Percentiles rank a stretch among this genome's conserved stretches.
phyloP scores from a whole-genome alignment of 2,797 vertebrate genomes.

The Harpagifer antarcticus region DNA sequence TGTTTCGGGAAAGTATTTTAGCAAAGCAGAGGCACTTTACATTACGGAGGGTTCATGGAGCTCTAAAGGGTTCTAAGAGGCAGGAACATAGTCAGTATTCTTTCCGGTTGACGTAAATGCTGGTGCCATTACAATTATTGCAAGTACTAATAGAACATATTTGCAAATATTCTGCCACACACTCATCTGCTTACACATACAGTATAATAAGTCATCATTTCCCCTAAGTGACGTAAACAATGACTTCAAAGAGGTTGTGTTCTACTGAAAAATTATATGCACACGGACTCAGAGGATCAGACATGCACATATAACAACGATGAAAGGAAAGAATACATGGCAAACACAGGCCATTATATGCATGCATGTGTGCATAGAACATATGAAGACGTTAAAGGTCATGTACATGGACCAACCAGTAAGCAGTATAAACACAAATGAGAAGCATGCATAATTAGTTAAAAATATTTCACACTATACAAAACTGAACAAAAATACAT shows the following conservation, averaged over 20 bases:
- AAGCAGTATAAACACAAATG: constrained; percentile 15
- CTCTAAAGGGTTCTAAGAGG: constrained; percentile 11
- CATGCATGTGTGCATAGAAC: constrained; percentile 30
- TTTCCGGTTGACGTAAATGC: constrained; percentile 9
- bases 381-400: constrained; percentile 13
- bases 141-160: not conserved
- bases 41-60: constrained; percentile 19
- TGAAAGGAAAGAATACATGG: constrained; percentile 45
- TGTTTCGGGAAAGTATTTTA: constrained; percentile 41
- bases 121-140: constrained; percentile 7
- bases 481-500: constrained; percentile 29
- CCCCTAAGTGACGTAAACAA: too few species aligned
- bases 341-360: constrained; percentile 45
- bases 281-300: constrained; percentile 50
- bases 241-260: constrained; percentile 64
- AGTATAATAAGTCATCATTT: constrained; percentile 33
- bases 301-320: constrained; percentile 33
- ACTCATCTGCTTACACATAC: constrained; percentile 13
- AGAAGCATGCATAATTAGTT: constrained; percentile 33
- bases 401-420: not conserved
- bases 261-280: constrained; percentile 32
- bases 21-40: constrained; percentile 33
- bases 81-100: not conserved
- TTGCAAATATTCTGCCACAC: constrained; percentile 18
- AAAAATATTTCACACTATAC: constrained; percentile 13